These are phyloP conservation scores for Agrotis exclamationis DNA, from an alignment of 2,888 invertebrate species.

Conservation along the genomic window DNA sequence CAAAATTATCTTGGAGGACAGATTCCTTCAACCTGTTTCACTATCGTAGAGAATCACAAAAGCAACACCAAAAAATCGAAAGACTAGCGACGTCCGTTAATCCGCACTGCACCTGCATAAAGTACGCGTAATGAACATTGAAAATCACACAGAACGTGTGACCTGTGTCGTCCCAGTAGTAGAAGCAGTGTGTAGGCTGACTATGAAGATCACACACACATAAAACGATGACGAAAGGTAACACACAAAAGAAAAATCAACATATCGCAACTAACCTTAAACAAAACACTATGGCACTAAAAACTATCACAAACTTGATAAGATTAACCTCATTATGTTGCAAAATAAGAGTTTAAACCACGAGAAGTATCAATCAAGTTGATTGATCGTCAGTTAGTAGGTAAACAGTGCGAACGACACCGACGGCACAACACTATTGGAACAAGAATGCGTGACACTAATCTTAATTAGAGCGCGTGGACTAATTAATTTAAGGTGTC, in stretches of 20 bases:
- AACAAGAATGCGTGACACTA: constrained; percentile 76
- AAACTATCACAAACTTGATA: constrained; percentile 63
- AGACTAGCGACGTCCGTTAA: not conserved
- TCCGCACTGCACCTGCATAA: no score
- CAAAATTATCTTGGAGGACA: not conserved
- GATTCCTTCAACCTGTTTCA: no score
- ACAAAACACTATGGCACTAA: constrained; percentile 50
- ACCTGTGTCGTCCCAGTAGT: not conserved
- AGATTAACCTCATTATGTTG: constrained; percentile 69
- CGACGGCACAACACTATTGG: constrained; percentile 76
- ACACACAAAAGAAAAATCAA: not conserved
- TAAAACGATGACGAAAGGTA: not conserved
- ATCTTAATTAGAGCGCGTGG: constrained; percentile 71
- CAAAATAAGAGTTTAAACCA: constrained; percentile 75
- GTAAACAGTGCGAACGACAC: constrained; percentile 69
- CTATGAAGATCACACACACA: not conserved
- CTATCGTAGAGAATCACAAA: not conserved
- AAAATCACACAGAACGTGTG: no score
- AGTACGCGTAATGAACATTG: no score
- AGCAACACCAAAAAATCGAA: not conserved
- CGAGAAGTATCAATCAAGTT: constrained; percentile 82
- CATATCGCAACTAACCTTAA: constrained; percentile 40
- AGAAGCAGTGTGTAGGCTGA: not conserved
- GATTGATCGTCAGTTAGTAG: constrained; percentile 75
- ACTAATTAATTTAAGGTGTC: constrained; percentile 74